Conservation (phyloP, 2,888 invertebrate genomes). For the Aleiodes alternator region DNA sequence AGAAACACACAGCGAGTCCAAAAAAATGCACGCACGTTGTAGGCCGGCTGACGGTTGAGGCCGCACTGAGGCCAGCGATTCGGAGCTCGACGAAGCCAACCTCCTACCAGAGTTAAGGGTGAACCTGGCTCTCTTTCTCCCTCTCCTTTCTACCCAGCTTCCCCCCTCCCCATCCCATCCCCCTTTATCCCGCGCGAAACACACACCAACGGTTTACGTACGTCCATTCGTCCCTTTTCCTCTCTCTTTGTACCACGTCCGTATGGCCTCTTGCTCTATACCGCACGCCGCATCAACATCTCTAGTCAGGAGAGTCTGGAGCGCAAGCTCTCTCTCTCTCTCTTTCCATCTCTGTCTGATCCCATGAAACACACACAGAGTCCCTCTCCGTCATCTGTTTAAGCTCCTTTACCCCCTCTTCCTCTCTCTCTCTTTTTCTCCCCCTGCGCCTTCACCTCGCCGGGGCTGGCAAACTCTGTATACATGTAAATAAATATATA, state of each 20-base stretch:
- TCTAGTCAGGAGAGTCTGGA: slow-evolving; percentile 28
- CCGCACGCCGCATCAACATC: slow-evolving; percentile 39
- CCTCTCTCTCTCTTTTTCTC: slow-evolving; percentile 8
- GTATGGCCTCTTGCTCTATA: slow-evolving; percentile 21
- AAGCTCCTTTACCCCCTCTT: background rate
- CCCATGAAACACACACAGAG: slow-evolving; percentile 1
- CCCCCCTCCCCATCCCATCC: slow-evolving; percentile 5
- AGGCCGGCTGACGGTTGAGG: slow-evolving; percentile 75
- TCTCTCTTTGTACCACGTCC: slow-evolving; percentile 18
- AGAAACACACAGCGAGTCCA: slow-evolving; percentile 38
- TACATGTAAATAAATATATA: slow-evolving; percentile 29
- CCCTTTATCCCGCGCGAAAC: background rate
- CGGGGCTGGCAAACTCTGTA: background rate
- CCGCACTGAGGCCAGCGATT: slow-evolving; percentile 70
- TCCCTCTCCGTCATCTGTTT: slow-evolving; percentile 4
- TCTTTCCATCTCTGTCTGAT: background rate
- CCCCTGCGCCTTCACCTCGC: background rate
- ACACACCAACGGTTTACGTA: slow-evolving; percentile 23
- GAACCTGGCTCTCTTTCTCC: slow-evolving; percentile 57
- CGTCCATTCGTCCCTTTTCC: slow-evolving; percentile 32
- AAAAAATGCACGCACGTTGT: slow-evolving; percentile 62
- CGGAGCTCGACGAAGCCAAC: slow-evolving; percentile 53
- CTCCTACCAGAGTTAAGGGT: slow-evolving; percentile 65
- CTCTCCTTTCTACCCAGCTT: slow-evolving; percentile 25
- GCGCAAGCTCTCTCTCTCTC: slow-evolving; percentile 2